These are phyloP conservation scores for Anas bahamensis DNA, from an alignment of 2,797 vertebrate genomes.

Conservation along the genomic window DNA sequence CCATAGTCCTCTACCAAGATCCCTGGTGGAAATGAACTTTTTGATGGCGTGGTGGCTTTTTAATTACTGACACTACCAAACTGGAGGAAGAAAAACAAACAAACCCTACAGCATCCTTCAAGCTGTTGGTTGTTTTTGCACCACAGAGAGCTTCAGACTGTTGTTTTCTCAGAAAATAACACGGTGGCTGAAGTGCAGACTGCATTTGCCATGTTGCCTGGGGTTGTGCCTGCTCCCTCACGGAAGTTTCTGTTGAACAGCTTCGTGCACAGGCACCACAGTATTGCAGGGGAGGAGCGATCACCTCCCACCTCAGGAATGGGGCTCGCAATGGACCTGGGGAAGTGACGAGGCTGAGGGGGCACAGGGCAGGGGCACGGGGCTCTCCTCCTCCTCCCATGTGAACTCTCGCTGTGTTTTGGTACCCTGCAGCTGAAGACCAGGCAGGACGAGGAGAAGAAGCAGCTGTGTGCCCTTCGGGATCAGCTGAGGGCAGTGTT, in stretches of 20 bases:
- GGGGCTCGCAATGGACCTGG: not conserved
- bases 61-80: not conserved
- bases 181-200: not conserved
- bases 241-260: not conserved
- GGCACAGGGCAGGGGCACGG: not conserved
- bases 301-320: not conserved
- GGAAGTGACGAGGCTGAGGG: not conserved
- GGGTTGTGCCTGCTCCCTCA: not conserved
- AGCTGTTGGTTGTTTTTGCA: not conserved
- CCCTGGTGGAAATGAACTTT: not conserved
- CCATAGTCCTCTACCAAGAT: not conserved
- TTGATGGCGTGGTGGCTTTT: not conserved
- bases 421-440: constrained; percentile 81
- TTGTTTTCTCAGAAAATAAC: not conserved
- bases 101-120: not conserved
- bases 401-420: not conserved
- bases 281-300: fast-evolving
- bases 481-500: constrained; percentile 78
- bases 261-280: not conserved
- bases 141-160: not conserved
- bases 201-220: not conserved
- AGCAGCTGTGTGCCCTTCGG: constrained; percentile 80
- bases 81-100: not conserved
- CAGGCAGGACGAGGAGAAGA: constrained; percentile 86
- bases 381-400: not conserved